These are phyloP conservation scores for Ardeotis arabs DNA, from an alignment of 2,113 vertebrate species.

Conservation along the genomic window DNA sequence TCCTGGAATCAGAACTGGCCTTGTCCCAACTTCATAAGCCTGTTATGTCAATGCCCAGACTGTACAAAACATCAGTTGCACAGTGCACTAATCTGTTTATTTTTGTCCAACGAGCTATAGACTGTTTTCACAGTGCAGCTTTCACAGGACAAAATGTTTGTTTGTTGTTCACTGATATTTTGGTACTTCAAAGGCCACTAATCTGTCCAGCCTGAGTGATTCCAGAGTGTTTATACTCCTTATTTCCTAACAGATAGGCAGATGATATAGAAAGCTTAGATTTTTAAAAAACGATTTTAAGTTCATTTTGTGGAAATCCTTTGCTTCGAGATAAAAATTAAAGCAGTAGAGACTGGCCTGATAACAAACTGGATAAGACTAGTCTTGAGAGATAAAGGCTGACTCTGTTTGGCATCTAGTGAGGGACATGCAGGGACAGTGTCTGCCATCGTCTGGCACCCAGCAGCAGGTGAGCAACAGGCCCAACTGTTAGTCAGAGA, in stretches of 20 bases:
- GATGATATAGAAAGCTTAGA: neutral
- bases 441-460: neutral
- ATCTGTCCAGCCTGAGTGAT: neutral
- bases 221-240: neutral
- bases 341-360: neutral
- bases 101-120: slow-evolving; percentile 56
- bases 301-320: neutral
- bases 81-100: slow-evolving; percentile 72
- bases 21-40: slow-evolving; percentile 48
- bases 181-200: slow-evolving; percentile 30
- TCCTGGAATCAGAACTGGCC: slow-evolving; percentile 61
- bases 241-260: slow-evolving; percentile 8
- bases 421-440: neutral
- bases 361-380: neutral
- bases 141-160: slow-evolving; percentile 44
- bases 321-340: slow-evolving; percentile 1
- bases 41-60: slow-evolving; percentile 70
- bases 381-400: neutral
- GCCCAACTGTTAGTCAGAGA: neutral
- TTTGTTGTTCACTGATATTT: neutral
- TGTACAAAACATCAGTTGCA: slow-evolving; percentile 43
- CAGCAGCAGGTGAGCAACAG: slow-evolving; percentile 11
- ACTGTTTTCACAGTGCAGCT: slow-evolving; percentile 22
- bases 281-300: neutral
- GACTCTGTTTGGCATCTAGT: neutral